These are phyloP conservation scores for Cryptotermes secundus DNA, from an alignment of 1,140 invertebrate species.

Conservation along the genomic window DNA sequence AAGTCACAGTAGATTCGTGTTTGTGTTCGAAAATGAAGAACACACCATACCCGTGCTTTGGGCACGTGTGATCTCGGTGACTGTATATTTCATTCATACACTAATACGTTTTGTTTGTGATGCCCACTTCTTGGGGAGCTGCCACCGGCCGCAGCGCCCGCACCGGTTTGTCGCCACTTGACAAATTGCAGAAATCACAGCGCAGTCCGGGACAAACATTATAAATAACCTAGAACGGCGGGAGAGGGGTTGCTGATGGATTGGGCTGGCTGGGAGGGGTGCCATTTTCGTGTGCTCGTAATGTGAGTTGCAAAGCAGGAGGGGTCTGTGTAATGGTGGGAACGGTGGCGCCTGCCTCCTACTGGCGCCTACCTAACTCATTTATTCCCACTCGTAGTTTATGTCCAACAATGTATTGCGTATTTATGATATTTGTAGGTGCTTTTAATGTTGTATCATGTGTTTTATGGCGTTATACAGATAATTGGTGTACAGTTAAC, in stretches of 20 bases:
- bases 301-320: neutral
- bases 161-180: neutral
- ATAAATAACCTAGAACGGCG: neutral
- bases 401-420: neutral
- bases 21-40: too few species aligned
- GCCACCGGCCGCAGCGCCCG: neutral
- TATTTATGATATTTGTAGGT: neutral
- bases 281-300: conserved; percentile 11
- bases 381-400: neutral
- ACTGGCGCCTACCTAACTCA: neutral
- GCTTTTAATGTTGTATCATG: neutral
- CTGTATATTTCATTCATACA: too few species aligned
- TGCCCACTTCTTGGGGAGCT: neutral
- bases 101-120: neutral
- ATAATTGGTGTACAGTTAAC: neutral
- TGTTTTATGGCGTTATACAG: neutral
- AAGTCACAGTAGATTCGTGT: too few species aligned
- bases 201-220: neutral
- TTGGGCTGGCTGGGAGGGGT: neutral
- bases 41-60: too few species aligned
- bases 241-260: neutral
- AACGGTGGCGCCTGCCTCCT: neutral
- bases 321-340: neutral
- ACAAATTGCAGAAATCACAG: conserved; percentile 8
- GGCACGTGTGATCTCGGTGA: too few species aligned